phyloP scores from a whole-genome alignment of 2,113 vertebrate genomes.

The Proterorhinus semilunaris region DNA sequence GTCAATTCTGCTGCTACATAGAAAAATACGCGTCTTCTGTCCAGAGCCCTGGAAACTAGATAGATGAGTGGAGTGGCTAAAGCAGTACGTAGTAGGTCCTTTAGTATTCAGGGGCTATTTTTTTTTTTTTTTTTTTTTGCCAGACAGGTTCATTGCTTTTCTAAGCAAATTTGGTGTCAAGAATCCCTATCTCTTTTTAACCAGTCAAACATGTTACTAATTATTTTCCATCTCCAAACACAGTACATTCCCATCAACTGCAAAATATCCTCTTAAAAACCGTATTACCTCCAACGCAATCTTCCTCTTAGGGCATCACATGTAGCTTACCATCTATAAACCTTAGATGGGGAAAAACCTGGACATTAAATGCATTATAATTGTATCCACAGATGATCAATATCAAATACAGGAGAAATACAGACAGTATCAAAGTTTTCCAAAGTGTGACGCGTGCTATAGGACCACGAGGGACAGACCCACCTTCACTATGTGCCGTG shows the following conservation, averaged over 20 bases:
- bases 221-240: no score
- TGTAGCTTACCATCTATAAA: no score
- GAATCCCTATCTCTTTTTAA: no score
- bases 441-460: background rate
- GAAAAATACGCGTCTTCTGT: slow-evolving; percentile 4
- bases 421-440: background rate
- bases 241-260: no score
- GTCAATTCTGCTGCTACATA: background rate
- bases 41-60: background rate
- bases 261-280: no score
- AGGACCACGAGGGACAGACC: background rate
- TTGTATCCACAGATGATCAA: background rate
- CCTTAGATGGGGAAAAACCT: no score
- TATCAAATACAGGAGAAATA: background rate
- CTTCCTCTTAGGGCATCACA: no score
- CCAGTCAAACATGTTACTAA: no score
- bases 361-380: background rate
- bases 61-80: background rate
- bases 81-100: background rate
- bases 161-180: background rate
- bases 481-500: slow-evolving; percentile 3
- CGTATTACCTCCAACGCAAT: no score
- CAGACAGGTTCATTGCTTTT: background rate
- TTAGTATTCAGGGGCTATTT: background rate
- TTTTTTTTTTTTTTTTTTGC: background rate